Evolutionary conservation across 30 jellyfish, hydroid and myxozoan genomes (phyloP).

Genomic region (Aurelia sp.): DNA sequence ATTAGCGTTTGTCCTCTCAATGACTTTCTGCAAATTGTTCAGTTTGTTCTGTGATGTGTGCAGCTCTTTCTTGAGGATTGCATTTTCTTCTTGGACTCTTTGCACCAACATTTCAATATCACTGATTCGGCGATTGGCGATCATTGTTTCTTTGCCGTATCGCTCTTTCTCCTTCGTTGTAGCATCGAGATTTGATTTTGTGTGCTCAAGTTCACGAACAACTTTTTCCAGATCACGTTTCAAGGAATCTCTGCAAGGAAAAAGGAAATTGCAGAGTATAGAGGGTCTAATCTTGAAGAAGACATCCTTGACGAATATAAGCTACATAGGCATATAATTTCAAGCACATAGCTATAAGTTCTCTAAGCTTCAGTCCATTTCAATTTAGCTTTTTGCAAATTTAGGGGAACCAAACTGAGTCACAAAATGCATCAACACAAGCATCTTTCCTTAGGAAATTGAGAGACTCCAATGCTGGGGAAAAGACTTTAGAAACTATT

Average conservation of each 20-base stretch:
- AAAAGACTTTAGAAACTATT: no score
- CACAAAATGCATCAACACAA: no score
- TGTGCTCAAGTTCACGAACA: conserved; percentile 77
- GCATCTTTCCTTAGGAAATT: no score
- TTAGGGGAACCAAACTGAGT: no score
- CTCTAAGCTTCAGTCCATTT: no score
- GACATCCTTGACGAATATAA: no score
- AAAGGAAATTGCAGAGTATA: neutral
- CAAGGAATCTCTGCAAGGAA: conserved; percentile 49
- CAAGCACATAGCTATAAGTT: no score
- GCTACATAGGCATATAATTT: no score
- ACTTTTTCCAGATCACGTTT: conserved; percentile 84
- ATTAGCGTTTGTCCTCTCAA: conserved; percentile 76
- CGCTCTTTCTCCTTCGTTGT: conserved; percentile 91
- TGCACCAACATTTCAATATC: conserved; percentile 89
- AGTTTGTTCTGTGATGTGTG: conserved; percentile 69
- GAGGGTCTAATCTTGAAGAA: no score
- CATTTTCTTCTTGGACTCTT: conserved; percentile 86
- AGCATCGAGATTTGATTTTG: conserved; percentile 77
- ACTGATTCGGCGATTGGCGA: conserved; percentile 72
- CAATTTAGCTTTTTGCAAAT: no score
- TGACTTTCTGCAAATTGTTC: conserved; percentile 73
- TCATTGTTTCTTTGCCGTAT: conserved; percentile 67
- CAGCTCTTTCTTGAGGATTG: conserved; percentile 64
- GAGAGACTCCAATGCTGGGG: no score